phyloP scores from a whole-genome alignment of 2,888 invertebrate species.

The Cecidostiba fungosa region DNA sequence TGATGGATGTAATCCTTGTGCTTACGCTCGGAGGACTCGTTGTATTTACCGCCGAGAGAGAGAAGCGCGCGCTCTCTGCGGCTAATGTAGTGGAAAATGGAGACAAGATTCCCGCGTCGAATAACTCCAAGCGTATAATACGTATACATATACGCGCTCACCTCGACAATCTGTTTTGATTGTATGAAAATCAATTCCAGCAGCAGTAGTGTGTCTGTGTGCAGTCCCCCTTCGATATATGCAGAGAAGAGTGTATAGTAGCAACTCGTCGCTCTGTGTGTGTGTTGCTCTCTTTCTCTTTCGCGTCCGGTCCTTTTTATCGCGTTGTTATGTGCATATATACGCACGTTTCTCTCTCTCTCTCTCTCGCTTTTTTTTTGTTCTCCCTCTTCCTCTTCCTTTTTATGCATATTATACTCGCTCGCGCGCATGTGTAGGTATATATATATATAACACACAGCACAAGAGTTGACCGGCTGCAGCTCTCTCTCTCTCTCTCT shows the following conservation, averaged over 20 bases:
- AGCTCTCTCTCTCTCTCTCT: too few relatives aligned
- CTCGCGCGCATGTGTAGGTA: background rate
- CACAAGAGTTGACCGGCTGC: background rate
- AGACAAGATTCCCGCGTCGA: constrained; percentile 20
- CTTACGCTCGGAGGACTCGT: background rate
- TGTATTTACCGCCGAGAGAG: background rate
- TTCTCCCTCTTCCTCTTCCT: background rate
- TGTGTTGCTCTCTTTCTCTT: constrained; percentile 35
- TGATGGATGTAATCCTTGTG: background rate
- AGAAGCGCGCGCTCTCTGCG: background rate
- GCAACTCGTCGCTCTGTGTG: background rate
- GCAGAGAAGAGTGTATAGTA: background rate
- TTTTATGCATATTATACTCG: background rate
- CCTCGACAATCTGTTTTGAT: constrained; percentile 45
- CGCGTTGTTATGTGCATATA: background rate
- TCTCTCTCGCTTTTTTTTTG: background rate
- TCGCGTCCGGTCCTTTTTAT: constrained; percentile 42
- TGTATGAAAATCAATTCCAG: constrained; percentile 49
- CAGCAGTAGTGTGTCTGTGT: too few relatives aligned
- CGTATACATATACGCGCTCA: background rate
- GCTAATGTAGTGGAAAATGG: constrained; percentile 22
- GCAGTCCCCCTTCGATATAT: background rate
- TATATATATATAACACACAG: background rate
- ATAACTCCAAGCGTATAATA: background rate
- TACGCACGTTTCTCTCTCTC: background rate